Evolutionary conservation across 2,888 invertebrate genomes (phyloP), one percentile per base, ranked within the genome.

Genomic region (Thysanoteuthis rhombus): DNA sequence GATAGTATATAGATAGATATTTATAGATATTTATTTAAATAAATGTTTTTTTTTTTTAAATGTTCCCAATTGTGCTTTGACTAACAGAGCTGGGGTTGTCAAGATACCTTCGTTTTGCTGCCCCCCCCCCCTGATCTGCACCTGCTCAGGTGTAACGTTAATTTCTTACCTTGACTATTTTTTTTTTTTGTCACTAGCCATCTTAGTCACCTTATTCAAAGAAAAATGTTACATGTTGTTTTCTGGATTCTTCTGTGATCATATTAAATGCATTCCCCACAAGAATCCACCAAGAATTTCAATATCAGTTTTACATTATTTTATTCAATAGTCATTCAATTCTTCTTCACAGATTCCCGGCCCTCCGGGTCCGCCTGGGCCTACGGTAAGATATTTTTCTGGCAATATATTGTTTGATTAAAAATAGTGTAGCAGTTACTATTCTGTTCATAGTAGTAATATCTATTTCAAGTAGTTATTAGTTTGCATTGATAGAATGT

Each of bases 311-410:
- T n/a, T 75, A 75, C 36, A 75, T 75, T 75, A 75, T 75, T 75
- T 75, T 75, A 75, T 75, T 75, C n/a, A 75, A 36, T 75, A 75
- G 75, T 16, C 75, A 25, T 75, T 75, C n/a, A 75, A 75, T 75
- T 75, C 75, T 75, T 75, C 75, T 12, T 75, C 97, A 98, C 98
- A 98, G 98, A 96, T 98, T 98, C 95, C 98, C 98, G 98, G 98
- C 98, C 96, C 97, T 98, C 97, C 98, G 96, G 98, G 98, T 95
- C 98, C 98, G 97, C 97, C 98, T 96, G 98, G 98, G 93, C 97
- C 98, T 94, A 98, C 98, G 98, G 98, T 98, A 98, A 98, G 98
- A 93, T 47, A 92, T 92, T 16, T 0, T 92, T 92, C 45, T 45
- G 40, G 36, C 75, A 75, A n/a, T 75, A 36, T 75, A 4, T 75